A percentile compares a stretch with the other conserved stretches of the same genome.
Evolutionary conservation across 2,888 invertebrate genomes (phyloP).

Genomic region (Hesperia comma): DNA sequence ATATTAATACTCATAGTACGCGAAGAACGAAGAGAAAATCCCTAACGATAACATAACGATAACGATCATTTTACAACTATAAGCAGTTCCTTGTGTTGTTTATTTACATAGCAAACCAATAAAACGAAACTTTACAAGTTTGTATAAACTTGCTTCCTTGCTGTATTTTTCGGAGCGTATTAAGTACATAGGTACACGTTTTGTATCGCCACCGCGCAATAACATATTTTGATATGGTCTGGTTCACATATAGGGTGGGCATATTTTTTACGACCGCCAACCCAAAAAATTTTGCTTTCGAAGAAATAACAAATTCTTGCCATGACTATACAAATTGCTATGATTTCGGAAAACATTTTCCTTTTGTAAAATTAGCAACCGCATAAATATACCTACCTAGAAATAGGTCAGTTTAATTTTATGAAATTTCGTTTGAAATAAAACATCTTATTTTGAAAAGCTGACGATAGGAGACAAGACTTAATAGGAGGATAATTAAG

Average conservation of each 20-base stretch:
- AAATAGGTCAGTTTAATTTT: too few relatives aligned
- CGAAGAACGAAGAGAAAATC: background rate
- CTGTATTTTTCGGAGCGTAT: slow-evolving; percentile 52
- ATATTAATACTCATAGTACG: background rate
- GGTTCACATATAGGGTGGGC: slow-evolving; percentile 48
- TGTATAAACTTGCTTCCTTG: slow-evolving; percentile 45
- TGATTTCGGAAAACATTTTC: background rate
- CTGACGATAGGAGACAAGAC: too few relatives aligned
- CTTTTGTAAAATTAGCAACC: too few relatives aligned
- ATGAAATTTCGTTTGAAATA: too few relatives aligned
- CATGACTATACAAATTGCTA: background rate
- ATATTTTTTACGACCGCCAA: slow-evolving; percentile 15
- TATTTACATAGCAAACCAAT: slow-evolving; percentile 59
- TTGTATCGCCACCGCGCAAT: slow-evolving; percentile 46
- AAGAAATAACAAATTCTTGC: slow-evolving; percentile 10
- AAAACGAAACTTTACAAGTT: slow-evolving; percentile 61
- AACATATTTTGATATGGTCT: slow-evolving; percentile 62
- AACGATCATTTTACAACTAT: background rate
- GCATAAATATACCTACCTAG: too few relatives aligned
- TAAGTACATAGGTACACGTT: slow-evolving; percentile 34
- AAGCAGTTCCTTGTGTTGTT: slow-evolving; percentile 36
- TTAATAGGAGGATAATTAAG: too few relatives aligned
- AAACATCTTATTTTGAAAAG: too few relatives aligned
- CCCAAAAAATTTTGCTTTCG: slow-evolving; percentile 13
- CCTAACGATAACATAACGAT: background rate